Base-by-base conservation (phyloP, 2,113 vertebrate genomes). In the Recurvirostra avosetta region DNA sequence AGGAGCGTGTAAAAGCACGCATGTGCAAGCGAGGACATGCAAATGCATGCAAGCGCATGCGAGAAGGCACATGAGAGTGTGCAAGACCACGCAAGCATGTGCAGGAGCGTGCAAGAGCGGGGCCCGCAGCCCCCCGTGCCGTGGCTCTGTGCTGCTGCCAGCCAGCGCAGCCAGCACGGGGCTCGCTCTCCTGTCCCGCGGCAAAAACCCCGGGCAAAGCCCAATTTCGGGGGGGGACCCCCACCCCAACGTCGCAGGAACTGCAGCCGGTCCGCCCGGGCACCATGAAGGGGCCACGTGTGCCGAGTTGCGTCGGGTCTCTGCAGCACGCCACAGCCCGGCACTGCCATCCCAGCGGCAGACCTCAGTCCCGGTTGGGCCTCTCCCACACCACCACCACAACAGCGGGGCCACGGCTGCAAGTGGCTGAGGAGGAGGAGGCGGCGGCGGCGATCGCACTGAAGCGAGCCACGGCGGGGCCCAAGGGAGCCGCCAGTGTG, bases 341-440 rank as follows among this genome's bases (percentile, higher is more conserved):
- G 50, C 7, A 5, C 41, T 34, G 43, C 65, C 26, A 18, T 6
- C 18, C 53, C 5, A 1, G 21, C 0, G 6, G 43, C 68, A 77
- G 32, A 32, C 27, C 29, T 56, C 2, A 1, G n/a, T 47, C 59
- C 50, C 47, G 61, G 45, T 55, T 10, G 17, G 22, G 50, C 55
- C 27, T 49, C 38, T 7, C 74, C 68, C 22, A 4, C 23, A 4
- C 9, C 19, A 1, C 61, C 27, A 29, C 11, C 12, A 25, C 16
- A 0, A 32, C 73, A 63, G 63, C 4, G 0, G 21, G 38, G 49
- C 78, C 72, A 63, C 5, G 6, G 47, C 78, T 4, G 1, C 0
- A 1, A 81, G 74, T 40, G 61, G 32, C 55, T 29, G 38, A 62
- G 36, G 50, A 72, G 45, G 23, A 49, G n/a, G 23, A 49, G 63